Base-by-base conservation (phyloP, 2,888 invertebrate genomes). In the Dorcus hopei region DNA sequence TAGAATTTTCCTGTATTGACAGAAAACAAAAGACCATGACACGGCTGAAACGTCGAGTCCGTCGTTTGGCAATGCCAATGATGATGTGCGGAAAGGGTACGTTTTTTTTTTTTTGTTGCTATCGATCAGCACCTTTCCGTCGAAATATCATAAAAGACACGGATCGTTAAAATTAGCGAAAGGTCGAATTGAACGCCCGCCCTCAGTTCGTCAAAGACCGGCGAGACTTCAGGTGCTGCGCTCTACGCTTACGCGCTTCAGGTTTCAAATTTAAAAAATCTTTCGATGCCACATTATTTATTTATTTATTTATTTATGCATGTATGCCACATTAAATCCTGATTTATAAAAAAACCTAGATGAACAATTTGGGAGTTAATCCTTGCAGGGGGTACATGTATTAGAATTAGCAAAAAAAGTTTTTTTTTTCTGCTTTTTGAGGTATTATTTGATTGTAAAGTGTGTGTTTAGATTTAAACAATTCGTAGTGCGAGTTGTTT, bases 101-200 rank as follows among this genome's bases (percentile, higher is more conserved):
- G 9, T 51, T 56, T 56, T 45, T 51, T 56, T 56, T 45, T 45
- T 23, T 57, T 52, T 33, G 14, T 47, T 47, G 55, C 53, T 70
- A 72, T 71, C 66, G 71, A 70, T 68, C 71, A 68, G 68, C 68
- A 71, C 71, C 72, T 69, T 72, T 65, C 63, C 64, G 64, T 58
- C 63, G 67, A 70, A 74, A 74, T 72, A 72, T 69, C 73, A 72
- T 73, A 70, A 70, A 72, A 63, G 68, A 70, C 66, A 69, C 67
- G 72, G 72, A 69, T 72, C 72, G 70, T 74, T 73, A 72, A 70
- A 72, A 72, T 72, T 68, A 70, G 49, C 69, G 66, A 70, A 70
- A 72, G 69, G 71, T 69, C 69, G 69, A 62, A 62, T 52, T 63
- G 57, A 50, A 57, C 55, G 52, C 47, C 54, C 54, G 63, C 57